Percentiles rank a stretch among this genome's conserved stretches.
phyloP scores from a whole-genome alignment of 2,888 invertebrate genomes.

The Leptura quadrifasciata region DNA sequence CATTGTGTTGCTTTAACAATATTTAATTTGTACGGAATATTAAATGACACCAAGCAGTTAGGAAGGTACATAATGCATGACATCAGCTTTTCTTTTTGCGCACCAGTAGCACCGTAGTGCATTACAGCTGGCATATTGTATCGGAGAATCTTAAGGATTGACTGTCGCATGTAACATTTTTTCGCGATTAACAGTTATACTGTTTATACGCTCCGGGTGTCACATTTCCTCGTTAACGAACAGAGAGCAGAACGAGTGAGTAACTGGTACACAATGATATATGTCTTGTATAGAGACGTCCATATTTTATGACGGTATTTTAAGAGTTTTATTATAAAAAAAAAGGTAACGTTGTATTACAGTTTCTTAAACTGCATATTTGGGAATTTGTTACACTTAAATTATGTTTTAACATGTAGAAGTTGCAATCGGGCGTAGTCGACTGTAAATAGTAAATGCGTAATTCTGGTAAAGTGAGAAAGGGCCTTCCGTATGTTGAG shows the following conservation, averaged over 20 bases:
- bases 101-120: not conserved
- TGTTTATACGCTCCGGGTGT: slow-evolving; percentile 6
- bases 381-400: not conserved
- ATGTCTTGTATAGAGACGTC: not conserved
- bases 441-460: too few relatives aligned
- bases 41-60: not conserved
- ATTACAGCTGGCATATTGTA: slow-evolving; percentile 14
- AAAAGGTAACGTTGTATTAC: not conserved
- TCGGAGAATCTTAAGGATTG: slow-evolving; percentile 14
- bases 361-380: not conserved
- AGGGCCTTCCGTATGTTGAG: too few relatives aligned
- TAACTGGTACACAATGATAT: slow-evolving; percentile 4
- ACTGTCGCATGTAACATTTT: slow-evolving; percentile 5
- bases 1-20: not conserved
- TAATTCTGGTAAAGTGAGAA: too few relatives aligned
- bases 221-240: slow-evolving; percentile 22
- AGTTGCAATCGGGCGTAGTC: too few relatives aligned
- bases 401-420: not conserved
- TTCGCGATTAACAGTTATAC: slow-evolving; percentile 26
- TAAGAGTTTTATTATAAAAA: not conserved
- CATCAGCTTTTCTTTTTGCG: slow-evolving; percentile 16
- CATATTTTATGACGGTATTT: not conserved
- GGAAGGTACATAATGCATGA: slow-evolving; percentile 22
- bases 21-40: not conserved
- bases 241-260: slow-evolving; percentile 15